Conservation (phyloP, 2,113 vertebrate genomes). For the Danionella cerebrum region DNA sequence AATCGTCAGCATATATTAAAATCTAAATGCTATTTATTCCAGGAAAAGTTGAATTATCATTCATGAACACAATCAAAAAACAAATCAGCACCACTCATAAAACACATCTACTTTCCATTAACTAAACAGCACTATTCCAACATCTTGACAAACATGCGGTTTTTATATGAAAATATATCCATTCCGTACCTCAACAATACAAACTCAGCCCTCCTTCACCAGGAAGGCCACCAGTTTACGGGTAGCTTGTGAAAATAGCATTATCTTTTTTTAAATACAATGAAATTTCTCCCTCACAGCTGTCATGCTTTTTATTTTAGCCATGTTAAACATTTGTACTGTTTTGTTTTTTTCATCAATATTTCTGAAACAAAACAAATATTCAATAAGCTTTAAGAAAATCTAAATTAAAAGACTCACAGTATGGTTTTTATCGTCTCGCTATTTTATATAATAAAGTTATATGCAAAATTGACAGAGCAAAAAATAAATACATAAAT, state of each 20-base stretch:
- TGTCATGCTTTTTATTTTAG: too few relatives aligned
- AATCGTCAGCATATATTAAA: too few relatives aligned
- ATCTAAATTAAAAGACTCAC: too few relatives aligned
- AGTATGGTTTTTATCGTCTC: too few relatives aligned
- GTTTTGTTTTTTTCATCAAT: too few relatives aligned
- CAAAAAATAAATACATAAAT: too few relatives aligned
- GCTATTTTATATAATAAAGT: too few relatives aligned
- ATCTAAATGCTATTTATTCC: background rate
- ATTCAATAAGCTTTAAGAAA: too few relatives aligned
- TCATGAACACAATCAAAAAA: constrained; percentile 23
- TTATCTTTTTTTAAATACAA: constrained; percentile 31
- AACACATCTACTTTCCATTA: constrained; percentile 25
- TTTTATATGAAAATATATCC: constrained; percentile 60
- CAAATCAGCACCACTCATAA: constrained; percentile 14
- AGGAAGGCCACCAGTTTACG: constrained; percentile 22
- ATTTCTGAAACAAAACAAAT: too few relatives aligned
- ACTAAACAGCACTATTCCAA: constrained; percentile 26
- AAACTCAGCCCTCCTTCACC: background rate
- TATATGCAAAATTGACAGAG: too few relatives aligned
- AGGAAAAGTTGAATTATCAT: background rate
- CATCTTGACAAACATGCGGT: background rate
- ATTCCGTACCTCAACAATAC: constrained; percentile 45
- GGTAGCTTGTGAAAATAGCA: constrained; percentile 41
- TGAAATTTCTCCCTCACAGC: too few relatives aligned
- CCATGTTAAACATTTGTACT: too few relatives aligned